A percentile compares a stretch with the other conserved stretches of the same genome.
Conservation (phyloP, 2,888 invertebrate species). For the Amphipoea oculea region DNA sequence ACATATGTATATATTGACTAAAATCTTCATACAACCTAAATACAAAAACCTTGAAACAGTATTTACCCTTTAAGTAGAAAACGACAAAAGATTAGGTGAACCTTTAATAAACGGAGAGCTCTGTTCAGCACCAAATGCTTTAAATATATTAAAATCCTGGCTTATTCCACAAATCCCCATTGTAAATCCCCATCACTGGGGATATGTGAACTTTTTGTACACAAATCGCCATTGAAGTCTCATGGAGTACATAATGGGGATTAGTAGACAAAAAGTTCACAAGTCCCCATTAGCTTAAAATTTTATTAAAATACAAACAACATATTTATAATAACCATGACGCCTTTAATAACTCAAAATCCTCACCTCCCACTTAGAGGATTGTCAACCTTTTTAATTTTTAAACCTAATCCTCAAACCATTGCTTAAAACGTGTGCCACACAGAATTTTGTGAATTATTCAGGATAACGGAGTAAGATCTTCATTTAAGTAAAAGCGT, state of each 20-base stretch:
- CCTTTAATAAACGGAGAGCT: conserved; percentile 48
- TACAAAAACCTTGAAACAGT: background rate
- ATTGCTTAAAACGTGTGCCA: conserved; percentile 29
- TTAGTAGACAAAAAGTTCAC: too few species aligned
- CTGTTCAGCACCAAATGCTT: conserved; percentile 40
- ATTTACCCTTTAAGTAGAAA: conserved; percentile 24
- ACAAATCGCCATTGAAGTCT: too few species aligned
- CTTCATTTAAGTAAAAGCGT: conserved; percentile 21
- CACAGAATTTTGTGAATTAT: conserved; percentile 34
- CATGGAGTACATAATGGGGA: too few species aligned
- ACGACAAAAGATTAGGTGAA: conserved; percentile 31
- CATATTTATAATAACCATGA: too few species aligned
- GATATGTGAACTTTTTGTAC: too few species aligned
- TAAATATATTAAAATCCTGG: conserved; percentile 55
- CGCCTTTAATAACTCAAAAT: conserved; percentile 13
- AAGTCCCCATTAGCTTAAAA: too few species aligned
- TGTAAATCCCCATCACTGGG: too few species aligned
- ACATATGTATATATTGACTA: too few species aligned
- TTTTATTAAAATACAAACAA: too few species aligned
- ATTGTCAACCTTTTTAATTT: conserved; percentile 62
- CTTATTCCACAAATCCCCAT: too few species aligned
- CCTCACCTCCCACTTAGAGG: conserved; percentile 45
- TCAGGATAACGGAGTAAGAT: conserved; percentile 19
- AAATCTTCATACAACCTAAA: background rate
- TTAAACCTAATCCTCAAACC: conserved; percentile 49